Base-by-base conservation (phyloP, 2,888 invertebrate species). In the Rhogogaster chlorosoma region DNA sequence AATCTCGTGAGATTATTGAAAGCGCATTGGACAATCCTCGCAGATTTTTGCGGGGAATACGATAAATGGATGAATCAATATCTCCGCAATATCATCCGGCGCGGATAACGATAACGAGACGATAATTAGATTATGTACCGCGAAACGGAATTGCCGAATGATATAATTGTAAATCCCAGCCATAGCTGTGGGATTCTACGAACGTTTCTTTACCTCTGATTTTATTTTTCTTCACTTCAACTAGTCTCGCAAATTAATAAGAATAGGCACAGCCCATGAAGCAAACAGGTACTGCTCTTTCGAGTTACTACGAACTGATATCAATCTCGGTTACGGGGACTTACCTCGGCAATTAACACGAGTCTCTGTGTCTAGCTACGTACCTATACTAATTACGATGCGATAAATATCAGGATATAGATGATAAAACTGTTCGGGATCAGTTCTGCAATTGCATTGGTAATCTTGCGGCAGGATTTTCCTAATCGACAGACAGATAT, bases 371-470 rank as follows among this genome's bases (percentile, higher is more conserved):
- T 26, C 10, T 42, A 42, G 2, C 10, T 73, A 42, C n/a, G n/a
- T 42, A 73, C 42, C 4, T 38, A 73, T 18, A 45, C 22, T 29
- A 77, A 77, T 77, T 77, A 53, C 77, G 32, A 15, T 9, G 77
- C 29, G 77, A 77, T 77, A 53, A 77, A 53, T 53, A 77, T 77
- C 77, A 53, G 77, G 53, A 77, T 53, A 77, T 29, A 53, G 53
- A 49, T 22, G 29, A 53, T 53, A 49, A 53, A 53, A 29, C 29
- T 67, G 32, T 67, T 67, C 18, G 18, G 67, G 18, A 67, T 67
- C 32, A 32, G 22, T 18, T 3, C 32, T 32, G 67, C 5, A 29
- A 29, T 67, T 67, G 12, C 6, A 32, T 32, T 32, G 18, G 67
- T 67, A 32, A 67, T 18, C 15, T 10, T 67, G 18, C 12, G 67